These are phyloP conservation scores for Dasysyrphus albostriatus DNA, from an alignment of 2,888 invertebrate genomes.

Conservation along the genomic window DNA sequence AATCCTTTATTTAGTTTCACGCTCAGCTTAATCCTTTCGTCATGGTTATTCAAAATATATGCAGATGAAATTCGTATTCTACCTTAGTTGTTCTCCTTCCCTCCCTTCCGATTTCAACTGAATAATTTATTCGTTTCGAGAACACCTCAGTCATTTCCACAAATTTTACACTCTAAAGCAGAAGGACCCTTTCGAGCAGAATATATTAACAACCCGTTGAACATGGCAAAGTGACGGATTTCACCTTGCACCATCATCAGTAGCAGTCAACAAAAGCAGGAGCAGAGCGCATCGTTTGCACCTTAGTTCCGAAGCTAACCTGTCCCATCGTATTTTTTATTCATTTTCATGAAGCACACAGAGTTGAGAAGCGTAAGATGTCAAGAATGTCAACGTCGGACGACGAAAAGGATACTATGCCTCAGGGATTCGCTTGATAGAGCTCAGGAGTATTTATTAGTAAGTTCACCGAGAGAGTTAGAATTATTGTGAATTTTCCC, in stretches of 20 bases:
- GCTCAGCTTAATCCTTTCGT: constrained; percentile 13
- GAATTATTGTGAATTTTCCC: constrained; percentile 43
- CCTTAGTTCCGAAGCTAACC: constrained; percentile 9
- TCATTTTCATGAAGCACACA: constrained; percentile 31
- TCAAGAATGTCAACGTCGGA: constrained; percentile 57
- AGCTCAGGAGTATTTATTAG: constrained; percentile 66
- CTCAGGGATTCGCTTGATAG: constrained; percentile 49
- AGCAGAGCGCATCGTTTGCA: constrained; percentile 44
- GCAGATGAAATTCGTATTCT: constrained; percentile 48
- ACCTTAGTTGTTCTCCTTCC: neutral
- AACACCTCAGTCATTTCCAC: constrained; percentile 42
- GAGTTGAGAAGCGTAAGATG: constrained; percentile 29
- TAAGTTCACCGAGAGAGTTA: constrained; percentile 45
- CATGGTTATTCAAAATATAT: constrained; percentile 57
- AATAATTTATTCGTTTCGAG: constrained; percentile 61
- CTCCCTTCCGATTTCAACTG: constrained; percentile 38
- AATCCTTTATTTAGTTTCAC: constrained; percentile 45
- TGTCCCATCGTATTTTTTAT: constrained; percentile 10
- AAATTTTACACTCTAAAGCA: constrained; percentile 36
- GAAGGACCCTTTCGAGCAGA: constrained; percentile 27
- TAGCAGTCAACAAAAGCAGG: constrained; percentile 11
- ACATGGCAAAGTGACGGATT: constrained; percentile 49
- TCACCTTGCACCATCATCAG: constrained; percentile 36
- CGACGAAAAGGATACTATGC: constrained; percentile 57
- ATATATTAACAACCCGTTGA: constrained; percentile 37